Conservation (phyloP, 1,140 invertebrate species). For the Drosophila lowei region DNA sequence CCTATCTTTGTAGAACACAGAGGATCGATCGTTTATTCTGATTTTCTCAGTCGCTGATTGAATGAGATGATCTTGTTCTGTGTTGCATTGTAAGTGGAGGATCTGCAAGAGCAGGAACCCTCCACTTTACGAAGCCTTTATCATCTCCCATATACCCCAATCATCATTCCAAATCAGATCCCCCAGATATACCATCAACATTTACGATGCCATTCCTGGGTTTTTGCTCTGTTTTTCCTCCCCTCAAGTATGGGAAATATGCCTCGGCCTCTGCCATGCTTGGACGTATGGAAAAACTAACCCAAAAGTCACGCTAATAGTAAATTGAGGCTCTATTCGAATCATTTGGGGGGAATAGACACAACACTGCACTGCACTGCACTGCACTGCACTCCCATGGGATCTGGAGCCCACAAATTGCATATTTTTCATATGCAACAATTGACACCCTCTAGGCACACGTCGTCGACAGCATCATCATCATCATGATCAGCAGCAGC, state of each 20-base stretch:
- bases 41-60: neutral
- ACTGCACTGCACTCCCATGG: conserved; percentile 30
- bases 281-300: conserved; percentile 81
- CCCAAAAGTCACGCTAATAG: conserved; percentile 80
- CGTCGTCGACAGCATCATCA: conserved; percentile 60
- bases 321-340: conserved; percentile 71
- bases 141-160: too few species aligned
- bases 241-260: conserved; percentile 42
- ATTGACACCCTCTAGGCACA: conserved; percentile 81
- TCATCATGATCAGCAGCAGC: conserved; percentile 34
- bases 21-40: conserved; percentile 20
- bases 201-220: conserved; percentile 18
- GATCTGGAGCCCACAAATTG: conserved; percentile 69
- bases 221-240: conserved; percentile 35
- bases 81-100: too few species aligned
- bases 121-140: too few species aligned
- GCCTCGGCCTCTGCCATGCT: conserved; percentile 9
- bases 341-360: conserved; percentile 25
- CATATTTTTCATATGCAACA: conserved; percentile 77
- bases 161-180: too few species aligned
- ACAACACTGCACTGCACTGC: too few species aligned
- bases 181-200: conserved; percentile 17
- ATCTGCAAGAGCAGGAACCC: too few species aligned
- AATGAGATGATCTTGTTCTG: too few species aligned
- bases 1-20: too few species aligned